Percentiles rank a stretch among this genome's conserved stretches.
phyloP scores from a whole-genome alignment of 2,797 vertebrate genomes.

The Pseudocheirus occidentalis region DNA sequence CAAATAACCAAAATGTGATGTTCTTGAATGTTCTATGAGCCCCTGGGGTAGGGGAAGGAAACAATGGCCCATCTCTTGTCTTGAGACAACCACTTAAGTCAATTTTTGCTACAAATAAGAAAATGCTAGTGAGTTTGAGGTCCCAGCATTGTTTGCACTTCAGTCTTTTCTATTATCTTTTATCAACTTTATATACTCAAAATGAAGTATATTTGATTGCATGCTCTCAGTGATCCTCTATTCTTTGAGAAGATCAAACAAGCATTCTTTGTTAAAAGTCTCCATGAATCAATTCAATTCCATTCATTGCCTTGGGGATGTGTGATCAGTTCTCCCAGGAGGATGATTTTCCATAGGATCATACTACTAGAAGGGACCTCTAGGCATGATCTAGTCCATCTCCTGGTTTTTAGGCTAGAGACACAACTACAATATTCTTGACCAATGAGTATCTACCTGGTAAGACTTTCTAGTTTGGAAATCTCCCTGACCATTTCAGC shows the following conservation, averaged over 20 bases:
- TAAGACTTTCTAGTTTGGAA: not conserved
- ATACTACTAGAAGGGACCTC: not conserved
- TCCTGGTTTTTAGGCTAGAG: not conserved
- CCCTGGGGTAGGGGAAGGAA: not conserved
- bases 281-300: not conserved
- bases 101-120: constrained; percentile 31
- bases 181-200: constrained; percentile 51
- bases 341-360: not conserved
- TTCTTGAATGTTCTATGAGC: not conserved
- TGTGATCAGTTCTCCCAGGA: not conserved
- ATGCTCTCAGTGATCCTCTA: not conserved
- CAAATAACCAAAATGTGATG: constrained; percentile 10
- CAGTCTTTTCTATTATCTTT: constrained; percentile 29
- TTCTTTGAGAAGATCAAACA: not conserved
- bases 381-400: not conserved
- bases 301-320: not conserved
- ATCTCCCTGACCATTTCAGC: not conserved
- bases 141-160: constrained; percentile 10
- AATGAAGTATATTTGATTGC: constrained; percentile 9
- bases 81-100: not conserved
- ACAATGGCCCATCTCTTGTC: not conserved
- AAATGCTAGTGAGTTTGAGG: not conserved
- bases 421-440: not conserved
- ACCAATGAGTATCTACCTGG: not conserved
- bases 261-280: not conserved